A percentile compares a stretch with the other conserved stretches of the same genome.
Evolutionary conservation across 2,888 invertebrate species (phyloP).

Genomic region (Xiphydria camelus): DNA sequence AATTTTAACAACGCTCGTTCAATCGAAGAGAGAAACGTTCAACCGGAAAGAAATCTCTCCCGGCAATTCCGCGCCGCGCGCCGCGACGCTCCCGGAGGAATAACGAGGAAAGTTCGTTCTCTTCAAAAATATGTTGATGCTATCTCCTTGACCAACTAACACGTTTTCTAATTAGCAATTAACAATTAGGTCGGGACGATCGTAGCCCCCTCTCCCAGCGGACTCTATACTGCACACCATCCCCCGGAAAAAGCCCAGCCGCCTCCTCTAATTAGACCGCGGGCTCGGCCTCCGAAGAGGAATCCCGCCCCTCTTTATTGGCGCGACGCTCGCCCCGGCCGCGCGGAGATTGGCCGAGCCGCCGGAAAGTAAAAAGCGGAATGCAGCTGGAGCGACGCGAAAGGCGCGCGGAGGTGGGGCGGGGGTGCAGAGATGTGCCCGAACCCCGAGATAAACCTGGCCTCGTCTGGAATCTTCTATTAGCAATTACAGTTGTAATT

Average conservation of each 20-base stretch:
- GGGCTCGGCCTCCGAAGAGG: neutral
- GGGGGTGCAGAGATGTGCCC: constrained; percentile 32
- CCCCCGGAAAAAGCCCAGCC: too few relatives aligned
- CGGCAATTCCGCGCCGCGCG: too few relatives aligned
- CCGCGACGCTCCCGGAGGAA: too few relatives aligned
- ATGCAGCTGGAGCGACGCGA: constrained; percentile 13
- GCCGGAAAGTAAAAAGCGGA: constrained; percentile 13
- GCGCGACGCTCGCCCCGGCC: constrained; percentile 9
- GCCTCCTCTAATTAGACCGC: too few relatives aligned
- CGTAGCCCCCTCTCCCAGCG: constrained; percentile 15
- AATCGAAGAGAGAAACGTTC: too few relatives aligned
- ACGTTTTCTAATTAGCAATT: constrained; percentile 35
- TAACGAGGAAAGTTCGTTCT: too few relatives aligned
- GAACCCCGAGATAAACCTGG: constrained; percentile 54
- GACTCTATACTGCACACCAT: too few relatives aligned
- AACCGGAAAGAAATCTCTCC: too few relatives aligned
- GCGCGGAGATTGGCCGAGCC: constrained; percentile 10
- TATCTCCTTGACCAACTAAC: constrained; percentile 36
- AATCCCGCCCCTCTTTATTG: neutral
- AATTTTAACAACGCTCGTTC: too few relatives aligned
- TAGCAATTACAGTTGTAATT: constrained; percentile 59
- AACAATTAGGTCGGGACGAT: constrained; percentile 10
- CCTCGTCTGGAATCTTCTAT: constrained; percentile 58
- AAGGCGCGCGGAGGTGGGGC: constrained; percentile 21
- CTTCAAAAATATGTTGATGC: constrained; percentile 9